Percentiles rank a stretch among this genome's conserved stretches.
Evolutionary conservation across 2,888 invertebrate genomes (phyloP).

Genomic region (Caenorhabditis macrosperma): DNA sequence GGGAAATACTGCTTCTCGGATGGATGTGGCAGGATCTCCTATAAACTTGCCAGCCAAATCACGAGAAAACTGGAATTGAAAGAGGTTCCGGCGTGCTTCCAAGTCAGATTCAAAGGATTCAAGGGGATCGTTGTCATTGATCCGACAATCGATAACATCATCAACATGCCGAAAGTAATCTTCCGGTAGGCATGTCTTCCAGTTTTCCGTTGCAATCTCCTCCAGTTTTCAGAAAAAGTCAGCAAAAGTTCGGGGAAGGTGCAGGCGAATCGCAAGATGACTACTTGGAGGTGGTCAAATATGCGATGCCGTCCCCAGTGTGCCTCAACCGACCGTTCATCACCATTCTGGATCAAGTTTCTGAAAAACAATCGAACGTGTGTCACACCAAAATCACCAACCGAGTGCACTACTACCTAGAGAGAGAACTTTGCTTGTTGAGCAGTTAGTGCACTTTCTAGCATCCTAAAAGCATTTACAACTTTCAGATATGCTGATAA

Average conservation of each 20-base stretch:
- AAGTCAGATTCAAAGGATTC: constrained; percentile 78
- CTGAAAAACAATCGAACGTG: constrained; percentile 60
- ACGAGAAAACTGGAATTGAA: constrained; percentile 54
- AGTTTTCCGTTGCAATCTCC: neutral
- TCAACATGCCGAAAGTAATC: constrained; percentile 55
- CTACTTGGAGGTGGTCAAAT: constrained; percentile 71
- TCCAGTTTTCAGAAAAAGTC: constrained; percentile 70
- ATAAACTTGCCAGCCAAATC: constrained; percentile 48
- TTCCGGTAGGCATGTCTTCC: constrained; percentile 31
- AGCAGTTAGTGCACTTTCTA: constrained; percentile 40
- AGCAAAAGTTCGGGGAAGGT: constrained; percentile 72
- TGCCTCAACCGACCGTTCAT: constrained; percentile 80
- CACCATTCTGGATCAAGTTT: constrained; percentile 77
- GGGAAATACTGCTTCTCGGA: constrained; percentile 75
- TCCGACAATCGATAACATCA: constrained; percentile 65
- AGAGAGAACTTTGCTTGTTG: constrained; percentile 60
- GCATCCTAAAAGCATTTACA: neutral
- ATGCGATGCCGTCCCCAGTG: constrained; percentile 76
- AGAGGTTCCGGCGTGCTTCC: constrained; percentile 71
- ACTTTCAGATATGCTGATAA: constrained; percentile 68
- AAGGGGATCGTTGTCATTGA: constrained; percentile 79
- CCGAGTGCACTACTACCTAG: constrained; percentile 66
- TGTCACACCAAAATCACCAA: constrained; percentile 62
- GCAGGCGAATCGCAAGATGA: constrained; percentile 44
- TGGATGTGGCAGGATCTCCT: constrained; percentile 67